phyloP scores from a whole-genome alignment of 1,140 invertebrate species.

The Drosophila varians region DNA sequence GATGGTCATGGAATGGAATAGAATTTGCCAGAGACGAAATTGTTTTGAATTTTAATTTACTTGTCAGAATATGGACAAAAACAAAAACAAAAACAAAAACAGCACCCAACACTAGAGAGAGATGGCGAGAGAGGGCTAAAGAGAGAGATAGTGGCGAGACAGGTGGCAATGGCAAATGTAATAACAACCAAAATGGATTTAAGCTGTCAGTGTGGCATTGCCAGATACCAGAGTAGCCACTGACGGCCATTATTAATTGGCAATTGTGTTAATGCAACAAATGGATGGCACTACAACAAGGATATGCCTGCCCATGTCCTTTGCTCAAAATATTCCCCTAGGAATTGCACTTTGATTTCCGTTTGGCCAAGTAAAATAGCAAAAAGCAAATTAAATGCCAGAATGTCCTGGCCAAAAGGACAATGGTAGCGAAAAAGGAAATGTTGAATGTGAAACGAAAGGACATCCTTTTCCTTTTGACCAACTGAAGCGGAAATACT shows the following conservation, averaged over 20 bases:
- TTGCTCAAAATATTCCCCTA: constrained; percentile 1
- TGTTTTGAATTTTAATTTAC: constrained; percentile 81
- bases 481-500: constrained; percentile 9
- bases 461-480: background rate
- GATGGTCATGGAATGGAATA: constrained; percentile 74
- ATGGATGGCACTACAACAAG: background rate
- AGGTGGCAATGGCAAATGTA: constrained; percentile 45
- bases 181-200: constrained; percentile 46
- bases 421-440: background rate
- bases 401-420: background rate
- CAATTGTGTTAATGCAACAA: constrained; percentile 50
- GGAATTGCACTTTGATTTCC: constrained; percentile 50
- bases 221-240: constrained; percentile 42
- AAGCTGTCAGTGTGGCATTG: constrained; percentile 35
- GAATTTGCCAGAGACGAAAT: constrained; percentile 71
- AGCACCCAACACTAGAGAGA: constrained; percentile 25
- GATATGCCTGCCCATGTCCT: background rate
- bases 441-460: background rate
- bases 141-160: no score
- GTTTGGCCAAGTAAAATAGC: background rate
- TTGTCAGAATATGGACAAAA: constrained; percentile 42
- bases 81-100: constrained; percentile 20
- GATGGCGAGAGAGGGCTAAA: background rate
- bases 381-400: constrained; percentile 13
- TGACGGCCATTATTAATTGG: constrained; percentile 60